A percentile compares a stretch with the other conserved stretches of the same genome.
These are phyloP conservation scores for Ricordea florida DNA, from an alignment of 92 coral and sea anemone genomes.

Conservation along the genomic window DNA sequence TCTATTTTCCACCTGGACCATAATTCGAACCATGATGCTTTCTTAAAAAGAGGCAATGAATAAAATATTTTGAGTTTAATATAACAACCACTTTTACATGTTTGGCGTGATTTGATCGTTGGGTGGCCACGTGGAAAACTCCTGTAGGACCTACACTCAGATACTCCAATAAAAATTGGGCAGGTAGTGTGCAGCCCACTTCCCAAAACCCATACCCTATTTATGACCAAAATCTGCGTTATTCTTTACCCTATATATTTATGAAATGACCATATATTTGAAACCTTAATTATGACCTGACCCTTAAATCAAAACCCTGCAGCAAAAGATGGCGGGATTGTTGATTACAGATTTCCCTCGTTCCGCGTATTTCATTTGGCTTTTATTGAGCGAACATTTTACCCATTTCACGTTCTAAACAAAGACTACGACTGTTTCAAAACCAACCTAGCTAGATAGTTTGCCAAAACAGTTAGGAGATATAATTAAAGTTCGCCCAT, in stretches of 20 bases:
- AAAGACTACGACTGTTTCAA: neutral
- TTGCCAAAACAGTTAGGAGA: too few species aligned
- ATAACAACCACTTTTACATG: neutral
- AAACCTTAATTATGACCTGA: too few species aligned
- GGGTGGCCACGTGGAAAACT: neutral
- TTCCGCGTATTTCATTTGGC: too few species aligned
- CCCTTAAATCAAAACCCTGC: neutral
- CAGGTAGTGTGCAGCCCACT: too few species aligned
- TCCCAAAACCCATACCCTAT: neutral
- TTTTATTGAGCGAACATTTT: too few species aligned
- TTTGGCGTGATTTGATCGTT: neutral
- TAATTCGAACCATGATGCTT: neutral
- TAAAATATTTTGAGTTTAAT: neutral
- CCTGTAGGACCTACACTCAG: neutral
- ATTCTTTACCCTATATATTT: neutral
- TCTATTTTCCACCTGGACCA: neutral
- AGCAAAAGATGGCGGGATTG: neutral
- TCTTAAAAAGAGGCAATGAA: neutral
- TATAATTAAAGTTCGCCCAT: neutral
- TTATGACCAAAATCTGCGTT: neutral
- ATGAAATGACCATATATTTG: neutral
- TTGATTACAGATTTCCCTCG: too few species aligned
- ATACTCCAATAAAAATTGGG: too few species aligned
- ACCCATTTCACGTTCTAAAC: too few species aligned
- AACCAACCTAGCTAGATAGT: neutral